Evolutionary conservation across 2,888 invertebrate genomes (phyloP).

Genomic region (Liodrosophila aerea): DNA sequence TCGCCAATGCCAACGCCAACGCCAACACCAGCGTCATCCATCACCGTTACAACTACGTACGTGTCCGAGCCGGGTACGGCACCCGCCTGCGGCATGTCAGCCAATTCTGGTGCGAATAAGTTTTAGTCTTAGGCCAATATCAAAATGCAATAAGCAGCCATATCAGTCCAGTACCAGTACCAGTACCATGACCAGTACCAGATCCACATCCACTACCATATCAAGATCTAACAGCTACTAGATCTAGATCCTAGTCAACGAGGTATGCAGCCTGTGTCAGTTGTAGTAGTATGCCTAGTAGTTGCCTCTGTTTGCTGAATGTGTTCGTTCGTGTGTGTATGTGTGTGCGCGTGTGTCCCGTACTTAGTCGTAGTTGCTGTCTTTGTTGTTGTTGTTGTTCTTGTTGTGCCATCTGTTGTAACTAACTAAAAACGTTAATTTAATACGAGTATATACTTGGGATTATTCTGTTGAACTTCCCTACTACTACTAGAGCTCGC

Average conservation of each 20-base stretch:
- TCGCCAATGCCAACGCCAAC: constrained; percentile 20
- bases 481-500: too few species aligned
- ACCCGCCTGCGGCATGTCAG: constrained; percentile 70
- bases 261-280: constrained; percentile 35
- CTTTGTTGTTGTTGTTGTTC: constrained; percentile 49
- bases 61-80: constrained; percentile 68
- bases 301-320: constrained; percentile 40
- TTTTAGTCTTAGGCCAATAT: constrained; percentile 66
- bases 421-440: constrained; percentile 14
- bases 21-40: constrained; percentile 42
- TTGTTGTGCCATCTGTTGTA: constrained; percentile 41
- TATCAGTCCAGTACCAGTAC: constrained; percentile 24
- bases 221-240: constrained; percentile 1
- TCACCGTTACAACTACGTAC: constrained; percentile 62
- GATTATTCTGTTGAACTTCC: too few species aligned
- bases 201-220: constrained; percentile 10
- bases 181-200: background rate
- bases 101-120: constrained; percentile 73
- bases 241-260: constrained; percentile 19
- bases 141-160: constrained; percentile 29
- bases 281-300: constrained; percentile 23
- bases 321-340: constrained; percentile 24
- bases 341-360: constrained; percentile 41
- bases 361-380: constrained; percentile 47
- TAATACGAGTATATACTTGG: background rate